Base-by-base conservation (phyloP, 2,888 invertebrate species). In the Luffia ferchaultella region DNA sequence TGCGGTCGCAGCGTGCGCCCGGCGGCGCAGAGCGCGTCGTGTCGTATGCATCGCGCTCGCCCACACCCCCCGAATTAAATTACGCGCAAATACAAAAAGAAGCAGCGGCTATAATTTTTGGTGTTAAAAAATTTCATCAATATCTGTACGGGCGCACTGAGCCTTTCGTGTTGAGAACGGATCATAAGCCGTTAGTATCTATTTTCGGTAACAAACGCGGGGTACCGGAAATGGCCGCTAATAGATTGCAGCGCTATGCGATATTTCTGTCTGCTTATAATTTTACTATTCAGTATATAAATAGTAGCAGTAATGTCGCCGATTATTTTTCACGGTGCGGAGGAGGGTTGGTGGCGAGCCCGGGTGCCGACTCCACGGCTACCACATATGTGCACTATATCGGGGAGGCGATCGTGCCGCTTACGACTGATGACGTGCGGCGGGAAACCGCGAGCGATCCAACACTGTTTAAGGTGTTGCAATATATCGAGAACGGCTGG, bases 11-110 rank as follows among this genome's bases (percentile, higher is more conserved):
- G 50, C 40, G 40, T 2, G 52, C 50, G 16, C 9, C 48, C 1
- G 53, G 49, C 40, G 58, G 55, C 18, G 16, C 16, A 16, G 55
- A 55, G 51, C 52, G 55, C 2, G 51, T 52, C 12, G 43, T 50
- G 2, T 46, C 50, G n/a, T 17, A n/a, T 16, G 15, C 42, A 42
- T 17, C 16, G 16, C 3, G 2, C 16, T 2, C 16, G 16, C 7
- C 3, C 16, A n/a, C n/a, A n/a, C n/a, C n/a, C n/a, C n/a, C n/a
- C n/a, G n/a, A n/a, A n/a, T n/a, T n/a, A n/a, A n/a, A n/a, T n/a
- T n/a, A n/a, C n/a, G n/a, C n/a, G n/a, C n/a, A n/a, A n/a, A n/a
- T n/a, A n/a, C n/a, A n/a, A n/a, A n/a, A n/a, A n/a, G n/a, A n/a
- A n/a, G n/a, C n/a, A n/a, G n/a, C n/a, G n/a, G 5, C 48, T 18